Base-by-base conservation (phyloP, 2,113 vertebrate genomes). In the Brachionichthys hirsutus region DNA sequence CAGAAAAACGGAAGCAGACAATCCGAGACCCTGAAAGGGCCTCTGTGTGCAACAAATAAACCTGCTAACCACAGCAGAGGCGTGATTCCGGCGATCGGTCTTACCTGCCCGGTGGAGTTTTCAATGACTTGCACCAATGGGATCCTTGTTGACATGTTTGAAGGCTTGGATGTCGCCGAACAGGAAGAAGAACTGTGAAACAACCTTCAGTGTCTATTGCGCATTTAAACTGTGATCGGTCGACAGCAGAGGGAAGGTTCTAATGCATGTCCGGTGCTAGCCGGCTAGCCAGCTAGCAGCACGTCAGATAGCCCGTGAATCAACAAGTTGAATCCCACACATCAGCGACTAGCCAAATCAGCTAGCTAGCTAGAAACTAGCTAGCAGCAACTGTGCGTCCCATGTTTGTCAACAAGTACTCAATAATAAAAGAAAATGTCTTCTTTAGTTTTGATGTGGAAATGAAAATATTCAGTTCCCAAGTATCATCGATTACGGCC, bases 261-360 rank as follows among this genome's bases (percentile, higher is more conserved):
- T 67, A 59, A 48, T 64, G 75, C 24, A 73, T 72, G 60, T 42
- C 62, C 68, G 70, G 81, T 45, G 85, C 86, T 85, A 85, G 80
- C 85, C 78, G 78, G 82, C 85, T 77, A 80, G 80, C 85, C 78
- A 79, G 82, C 85, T 77, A 80, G 84, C 84, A 72, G 61, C 54
- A 45, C 81, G 67, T 83, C 78, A 82, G 74, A 82, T 57, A 81
- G 69, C 78, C 75, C 73, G 75, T 84, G 83, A 89, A 89, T 92
- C 91, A 92, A 92, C 90, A 92, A 90, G 90, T 92, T 88, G 86
- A 85, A 79, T 79, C 87, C 82, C 82, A 77, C 82, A 77, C 89
- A 89, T 89, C 83, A 77, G 80, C 77, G 68, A 74, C 75, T 81
- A 81, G 74, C 58, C 24, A 44, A 73, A 64, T 85, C 83, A 77